phyloP scores from a whole-genome alignment of 2,888 invertebrate species.

The Drosophila kambysellisi region DNA sequence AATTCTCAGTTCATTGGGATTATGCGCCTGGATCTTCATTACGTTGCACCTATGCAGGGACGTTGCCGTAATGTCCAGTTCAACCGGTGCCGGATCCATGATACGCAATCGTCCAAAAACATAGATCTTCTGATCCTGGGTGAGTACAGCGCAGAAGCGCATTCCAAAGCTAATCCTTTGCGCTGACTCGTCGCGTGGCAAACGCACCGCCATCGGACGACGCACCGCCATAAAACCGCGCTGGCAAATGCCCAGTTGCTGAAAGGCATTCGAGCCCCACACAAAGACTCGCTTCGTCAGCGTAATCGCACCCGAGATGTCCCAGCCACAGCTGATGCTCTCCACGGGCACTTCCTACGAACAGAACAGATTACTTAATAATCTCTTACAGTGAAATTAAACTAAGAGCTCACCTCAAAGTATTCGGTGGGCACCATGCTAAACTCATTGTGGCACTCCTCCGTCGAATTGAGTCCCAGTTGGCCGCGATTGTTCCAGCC shows the following conservation, averaged over 20 bases:
- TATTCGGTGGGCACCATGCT: constrained; percentile 85
- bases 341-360: constrained; percentile 88
- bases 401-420: constrained; percentile 82
- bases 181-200: constrained; percentile 81
- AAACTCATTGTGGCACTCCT: constrained; percentile 82
- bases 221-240: constrained; percentile 83
- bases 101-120: constrained; percentile 82
- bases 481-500: constrained; percentile 93
- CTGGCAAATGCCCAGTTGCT: constrained; percentile 90
- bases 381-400: neutral
- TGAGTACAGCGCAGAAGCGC: constrained; percentile 83
- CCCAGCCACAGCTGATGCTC: constrained; percentile 92
- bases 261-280: constrained; percentile 93
- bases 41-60: constrained; percentile 80
- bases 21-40: constrained; percentile 75
- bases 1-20: constrained; percentile 85
- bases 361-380: neutral
- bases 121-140: constrained; percentile 81
- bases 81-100: constrained; percentile 78
- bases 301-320: constrained; percentile 91
- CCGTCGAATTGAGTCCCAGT: constrained; percentile 86
- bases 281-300: constrained; percentile 89
- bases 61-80: constrained; percentile 78
- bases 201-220: constrained; percentile 77
- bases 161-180: constrained; percentile 82